A percentile compares a stretch with the other conserved stretches of the same genome.
Conservation (phyloP, 2,797 vertebrate genomes). For the Cirrhinus mrigala region DNA sequence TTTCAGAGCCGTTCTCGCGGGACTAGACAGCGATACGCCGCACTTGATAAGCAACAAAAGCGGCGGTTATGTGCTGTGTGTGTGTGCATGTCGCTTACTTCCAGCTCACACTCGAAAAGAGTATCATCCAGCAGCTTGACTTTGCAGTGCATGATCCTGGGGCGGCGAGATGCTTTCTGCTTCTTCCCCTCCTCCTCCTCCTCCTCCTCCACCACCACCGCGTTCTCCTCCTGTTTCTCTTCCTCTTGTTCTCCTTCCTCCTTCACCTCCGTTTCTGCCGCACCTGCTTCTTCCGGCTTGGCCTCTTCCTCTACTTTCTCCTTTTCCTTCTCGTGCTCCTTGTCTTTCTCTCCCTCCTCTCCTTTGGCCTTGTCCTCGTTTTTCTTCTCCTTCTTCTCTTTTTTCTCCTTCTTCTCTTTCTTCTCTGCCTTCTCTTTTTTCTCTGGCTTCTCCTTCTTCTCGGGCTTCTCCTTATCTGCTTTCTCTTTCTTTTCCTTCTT, state of each 20-base stretch:
- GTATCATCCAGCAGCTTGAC: slow-evolving; percentile 92
- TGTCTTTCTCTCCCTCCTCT: slow-evolving; percentile 67
- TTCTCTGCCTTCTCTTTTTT: slow-evolving; percentile 54
- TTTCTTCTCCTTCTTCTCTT: slow-evolving; percentile 72
- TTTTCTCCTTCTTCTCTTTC: slow-evolving; percentile 63
- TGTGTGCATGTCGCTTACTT: slow-evolving; percentile 79
- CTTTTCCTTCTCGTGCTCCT: slow-evolving; percentile 76
- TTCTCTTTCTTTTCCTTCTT: slow-evolving; percentile 69
- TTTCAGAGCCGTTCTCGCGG: not conserved
- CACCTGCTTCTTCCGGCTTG: slow-evolving; percentile 72
- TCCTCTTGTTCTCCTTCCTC: slow-evolving; percentile 65
- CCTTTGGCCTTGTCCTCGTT: slow-evolving; percentile 69
- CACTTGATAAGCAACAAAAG: slow-evolving; percentile 15
- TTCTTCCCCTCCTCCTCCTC: slow-evolving; percentile 81
- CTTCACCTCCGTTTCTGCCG: slow-evolving; percentile 69
- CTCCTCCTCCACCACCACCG: slow-evolving; percentile 72
- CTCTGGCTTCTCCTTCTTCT: slow-evolving; percentile 61
- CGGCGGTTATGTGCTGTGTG: not conserved
- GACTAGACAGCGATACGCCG: not conserved
- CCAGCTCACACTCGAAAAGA: slow-evolving; percentile 90
- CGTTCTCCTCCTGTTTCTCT: slow-evolving; percentile 67
- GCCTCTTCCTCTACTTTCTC: slow-evolving; percentile 75
- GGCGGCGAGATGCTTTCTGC: slow-evolving; percentile 80
- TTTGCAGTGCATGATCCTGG: slow-evolving; percentile 90
- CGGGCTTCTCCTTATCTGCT: slow-evolving; percentile 75